Evolutionary conservation across 2,888 invertebrate genomes (phyloP), one percentile per base, ranked within the genome.

Genomic region (Poecilobothrus nobilitatus): DNA sequence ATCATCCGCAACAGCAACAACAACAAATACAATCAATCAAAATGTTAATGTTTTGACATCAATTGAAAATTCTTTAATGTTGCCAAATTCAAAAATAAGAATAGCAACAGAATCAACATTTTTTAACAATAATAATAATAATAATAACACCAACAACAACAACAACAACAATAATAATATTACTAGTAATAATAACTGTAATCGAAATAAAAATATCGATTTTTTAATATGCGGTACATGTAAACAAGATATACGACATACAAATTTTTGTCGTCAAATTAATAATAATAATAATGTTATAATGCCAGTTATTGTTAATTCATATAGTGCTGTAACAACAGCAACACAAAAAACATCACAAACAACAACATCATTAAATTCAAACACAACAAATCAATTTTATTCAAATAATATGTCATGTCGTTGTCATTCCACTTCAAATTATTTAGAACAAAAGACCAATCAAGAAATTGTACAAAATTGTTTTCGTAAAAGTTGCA

Each of bases 201-300:
- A 66, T 63, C 66, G 66, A 63, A 66, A 66, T 63, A 73, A 72
- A 65, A 72, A 68, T 69, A 70, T 53, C 15, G 53, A 53, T 53
- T 53, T 53, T 53, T 18, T 53, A 67, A 70, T 74, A 82, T 91
- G 91, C 79, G 85, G 86, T 10, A 88, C 88, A 63, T 91, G 91
- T 81, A 87, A 87, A 75, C 87, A 88, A 74, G 84, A 87, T 73
- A 74, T 88, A 72, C 86, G 88, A 73, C 91, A 91, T 78, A 88
- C 89, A 69, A 86, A 84, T 72, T 84, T 87, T 65, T 91, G 91
- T 76, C 84, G 90, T 62, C 86, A 87, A 5, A 86, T 87, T 70
- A 91, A 91, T 81, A 91, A 90, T 71, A 78, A 75, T 71, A 78
- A 76, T 73, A 76, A 70, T 68, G 71, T 74, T 71, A 41, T 76